Base-by-base conservation (phyloP, 2,797 vertebrate genomes). In the Nannoperca australis region DNA sequence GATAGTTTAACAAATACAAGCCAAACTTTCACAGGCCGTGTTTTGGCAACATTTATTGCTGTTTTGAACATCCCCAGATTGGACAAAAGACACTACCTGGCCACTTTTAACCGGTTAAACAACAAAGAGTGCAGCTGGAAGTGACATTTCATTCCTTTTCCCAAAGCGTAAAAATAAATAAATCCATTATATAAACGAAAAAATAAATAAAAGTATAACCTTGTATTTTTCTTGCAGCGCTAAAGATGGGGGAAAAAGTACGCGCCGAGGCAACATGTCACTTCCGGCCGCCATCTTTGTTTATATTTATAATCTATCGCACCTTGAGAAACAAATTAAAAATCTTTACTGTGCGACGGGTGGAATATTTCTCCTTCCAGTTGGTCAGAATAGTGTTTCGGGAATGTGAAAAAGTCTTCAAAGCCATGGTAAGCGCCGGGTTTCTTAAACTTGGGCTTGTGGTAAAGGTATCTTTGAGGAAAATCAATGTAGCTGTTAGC, bases 261-360 rank as follows among this genome's bases (percentile, higher is more conserved):
- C 1, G n/a, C 38, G 7, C 62, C 1, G 7, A 2, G 6, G 62
- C 2, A 0, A 4, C 0, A 11, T 8, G 2, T 63, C 34, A 36
- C 65, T 70, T 78, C 64, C 70, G 40, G 18, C 1, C 1, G 69
- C 69, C 79, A 82, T 73, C 12, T 81, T 76, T 44, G 67, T 36
- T 56, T 62, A 8, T 0, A 1, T 22, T 2, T 5, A 22, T 15
- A 4, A 44, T 44, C 6, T 3, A 8, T 11, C 0, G 13, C 7
- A 1, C 3, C 0, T 27, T 15, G 4, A 6, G 0, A 32, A 17
- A 24, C 2, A 0, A 20, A 10, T 7, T 10, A 2, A 24, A 70
- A 6, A 1, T 18, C 1, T 50, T 42, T 3, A n/a, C 1, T 34
- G 3, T 3, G 1, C 8, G 2, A 2, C 0, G 3, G 4, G 5